Evolutionary conservation across 2,888 invertebrate species (phyloP).

Genomic region (Microplitis deprimator): DNA sequence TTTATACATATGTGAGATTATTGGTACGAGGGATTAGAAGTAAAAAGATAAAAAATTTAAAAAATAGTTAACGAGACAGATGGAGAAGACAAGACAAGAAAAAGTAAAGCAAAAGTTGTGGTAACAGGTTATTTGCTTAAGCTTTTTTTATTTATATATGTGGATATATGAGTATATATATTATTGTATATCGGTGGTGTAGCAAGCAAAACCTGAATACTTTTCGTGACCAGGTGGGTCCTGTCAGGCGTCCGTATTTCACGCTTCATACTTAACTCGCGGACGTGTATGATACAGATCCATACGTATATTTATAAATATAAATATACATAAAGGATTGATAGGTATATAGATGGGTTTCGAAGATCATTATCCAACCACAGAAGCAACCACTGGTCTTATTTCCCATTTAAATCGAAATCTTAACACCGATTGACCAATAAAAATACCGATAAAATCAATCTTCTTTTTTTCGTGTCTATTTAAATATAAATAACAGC

Average conservation of each 20-base stretch:
- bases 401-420: background rate
- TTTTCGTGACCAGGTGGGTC: conserved; percentile 56
- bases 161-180: background rate
- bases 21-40: conserved; percentile 27
- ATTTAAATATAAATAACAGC: background rate
- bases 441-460: background rate
- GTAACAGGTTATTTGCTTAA: conserved; percentile 56
- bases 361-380: conserved; percentile 18
- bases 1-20: background rate
- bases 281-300: background rate
- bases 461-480: background rate
- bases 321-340: background rate
- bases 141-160: conserved; percentile 16
- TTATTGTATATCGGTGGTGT: conserved; percentile 32
- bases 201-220: conserved; percentile 36
- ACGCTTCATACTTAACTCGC: background rate
- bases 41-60: conserved; percentile 38
- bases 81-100: conserved; percentile 49
- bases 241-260: conserved; percentile 46
- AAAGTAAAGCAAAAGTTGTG: conserved; percentile 34
- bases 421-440: background rate
- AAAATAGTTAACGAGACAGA: conserved; percentile 55
- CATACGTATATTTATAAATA: background rate
- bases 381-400: conserved; percentile 17
- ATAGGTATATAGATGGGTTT: conserved; percentile 13